phyloP scores from a whole-genome alignment of 2,113 vertebrate genomes.

The Cynocephalus volans region DNA sequence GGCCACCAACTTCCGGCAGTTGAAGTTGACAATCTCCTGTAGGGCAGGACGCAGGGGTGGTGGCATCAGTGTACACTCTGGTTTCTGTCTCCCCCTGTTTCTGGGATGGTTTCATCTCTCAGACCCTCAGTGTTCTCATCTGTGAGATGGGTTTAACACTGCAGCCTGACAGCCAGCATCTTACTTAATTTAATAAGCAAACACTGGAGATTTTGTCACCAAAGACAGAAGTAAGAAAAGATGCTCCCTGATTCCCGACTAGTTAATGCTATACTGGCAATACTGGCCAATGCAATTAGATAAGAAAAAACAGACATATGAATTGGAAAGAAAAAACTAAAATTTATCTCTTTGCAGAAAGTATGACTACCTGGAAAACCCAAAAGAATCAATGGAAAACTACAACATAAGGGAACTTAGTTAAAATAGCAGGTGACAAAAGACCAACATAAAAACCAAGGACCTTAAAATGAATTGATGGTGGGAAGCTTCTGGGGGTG shows the following conservation, averaged over 20 bases:
- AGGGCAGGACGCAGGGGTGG: neutral
- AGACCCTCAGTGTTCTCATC: neutral
- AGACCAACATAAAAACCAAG: neutral
- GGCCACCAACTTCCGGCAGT: slow-evolving; percentile 98
- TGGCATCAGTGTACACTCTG: neutral
- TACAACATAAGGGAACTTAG: neutral
- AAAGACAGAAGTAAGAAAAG: neutral
- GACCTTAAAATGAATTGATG: no score
- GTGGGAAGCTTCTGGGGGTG: neutral
- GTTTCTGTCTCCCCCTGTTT: neutral
- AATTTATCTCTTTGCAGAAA: neutral
- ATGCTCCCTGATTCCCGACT: no score
- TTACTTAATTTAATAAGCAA: neutral
- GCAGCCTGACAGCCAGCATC: neutral
- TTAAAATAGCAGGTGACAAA: neutral
- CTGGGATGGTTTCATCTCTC: neutral
- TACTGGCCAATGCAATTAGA: neutral
- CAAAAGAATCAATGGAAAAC: neutral
- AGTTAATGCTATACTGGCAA: neutral
- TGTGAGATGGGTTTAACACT: neutral
- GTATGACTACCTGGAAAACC: neutral
- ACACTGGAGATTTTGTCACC: neutral
- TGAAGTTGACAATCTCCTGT: slow-evolving; percentile 98
- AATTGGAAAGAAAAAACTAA: neutral
- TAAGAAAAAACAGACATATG: neutral